Conservation (phyloP, 1,140 invertebrate genomes). For the Cotesia vestalis region DNA sequence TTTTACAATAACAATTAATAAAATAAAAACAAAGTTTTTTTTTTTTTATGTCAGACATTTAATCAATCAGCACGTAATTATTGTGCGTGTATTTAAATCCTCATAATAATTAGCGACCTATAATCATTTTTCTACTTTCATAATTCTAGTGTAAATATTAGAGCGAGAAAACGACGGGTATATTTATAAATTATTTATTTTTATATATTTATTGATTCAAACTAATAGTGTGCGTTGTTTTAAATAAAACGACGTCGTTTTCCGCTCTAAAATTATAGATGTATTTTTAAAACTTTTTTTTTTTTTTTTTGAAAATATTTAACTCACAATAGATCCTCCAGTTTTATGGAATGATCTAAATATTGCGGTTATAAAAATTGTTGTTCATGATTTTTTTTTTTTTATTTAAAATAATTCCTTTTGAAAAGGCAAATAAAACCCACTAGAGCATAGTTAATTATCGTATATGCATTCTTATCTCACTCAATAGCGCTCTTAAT, state of each 20-base stretch:
- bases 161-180: constrained; percentile 23
- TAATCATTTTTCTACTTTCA: constrained; percentile 27
- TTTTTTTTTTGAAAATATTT: not conserved
- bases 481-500: not conserved
- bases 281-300: not conserved
- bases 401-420: not conserved
- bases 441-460: not conserved
- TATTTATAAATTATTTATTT: not conserved
- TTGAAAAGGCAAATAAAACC: not conserved
- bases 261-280: not conserved
- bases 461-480: constrained; percentile 5
- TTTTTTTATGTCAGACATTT: not conserved
- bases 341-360: constrained; percentile 25
- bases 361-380: constrained; percentile 6
- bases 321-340: not conserved
- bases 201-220: constrained; percentile 11
- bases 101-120: constrained; percentile 14
- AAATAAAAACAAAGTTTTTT: too few relatives aligned
- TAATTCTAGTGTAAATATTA: constrained; percentile 6
- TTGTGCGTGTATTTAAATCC: not conserved
- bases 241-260: not conserved
- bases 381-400: constrained; percentile 3
- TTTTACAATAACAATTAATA: too few relatives aligned
- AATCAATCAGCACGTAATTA: not conserved
- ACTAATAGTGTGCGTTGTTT: constrained; percentile 2